Conservation (phyloP, 2,888 invertebrate species). For the Epirrhoe alternata region DNA sequence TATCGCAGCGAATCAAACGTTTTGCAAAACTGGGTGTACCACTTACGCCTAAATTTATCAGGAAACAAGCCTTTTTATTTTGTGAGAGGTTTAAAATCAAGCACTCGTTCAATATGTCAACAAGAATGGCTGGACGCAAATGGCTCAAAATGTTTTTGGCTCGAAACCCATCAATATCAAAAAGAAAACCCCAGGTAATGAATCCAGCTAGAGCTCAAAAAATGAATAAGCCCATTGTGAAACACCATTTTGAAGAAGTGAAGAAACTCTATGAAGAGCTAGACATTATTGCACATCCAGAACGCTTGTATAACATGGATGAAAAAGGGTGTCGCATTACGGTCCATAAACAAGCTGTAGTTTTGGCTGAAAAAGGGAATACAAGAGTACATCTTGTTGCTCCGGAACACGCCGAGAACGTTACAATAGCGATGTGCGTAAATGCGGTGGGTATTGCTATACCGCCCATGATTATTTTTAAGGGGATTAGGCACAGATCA, state of each 20-base stretch:
- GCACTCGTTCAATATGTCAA: slow-evolving; percentile 30
- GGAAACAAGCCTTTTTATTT: slow-evolving; percentile 30
- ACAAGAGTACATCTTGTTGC: slow-evolving; percentile 42
- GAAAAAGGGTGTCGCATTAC: slow-evolving; percentile 19
- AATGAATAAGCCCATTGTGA: slow-evolving; percentile 22
- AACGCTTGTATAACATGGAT: slow-evolving; percentile 20
- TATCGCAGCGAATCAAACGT: slow-evolving; percentile 18
- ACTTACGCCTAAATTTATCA: slow-evolving; percentile 7
- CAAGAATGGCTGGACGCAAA: slow-evolving; percentile 14
- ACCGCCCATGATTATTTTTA: slow-evolving; percentile 44
- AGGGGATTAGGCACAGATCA: slow-evolving; percentile 35
- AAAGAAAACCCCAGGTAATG: slow-evolving; percentile 19
- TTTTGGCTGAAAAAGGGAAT: slow-evolving; percentile 27
- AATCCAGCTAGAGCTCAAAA: slow-evolving; percentile 30
- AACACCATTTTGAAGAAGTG: slow-evolving; percentile 17
- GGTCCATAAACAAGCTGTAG: slow-evolving; percentile 7
- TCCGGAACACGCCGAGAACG: slow-evolving; percentile 45
- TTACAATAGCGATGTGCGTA: slow-evolving; percentile 41
- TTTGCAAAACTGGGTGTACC: not conserved
- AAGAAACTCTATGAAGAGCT: too few species aligned
- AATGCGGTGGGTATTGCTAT: slow-evolving; percentile 26
- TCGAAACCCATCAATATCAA: slow-evolving; percentile 15
- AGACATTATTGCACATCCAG: slow-evolving; percentile 8
- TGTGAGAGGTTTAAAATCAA: slow-evolving; percentile 29
- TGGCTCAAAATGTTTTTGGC: slow-evolving; percentile 22